Percentiles rank a stretch among this genome's conserved stretches.
phyloP scores from a whole-genome alignment of 2,888 invertebrate genomes.

The Nephrotoma guestfalica region DNA sequence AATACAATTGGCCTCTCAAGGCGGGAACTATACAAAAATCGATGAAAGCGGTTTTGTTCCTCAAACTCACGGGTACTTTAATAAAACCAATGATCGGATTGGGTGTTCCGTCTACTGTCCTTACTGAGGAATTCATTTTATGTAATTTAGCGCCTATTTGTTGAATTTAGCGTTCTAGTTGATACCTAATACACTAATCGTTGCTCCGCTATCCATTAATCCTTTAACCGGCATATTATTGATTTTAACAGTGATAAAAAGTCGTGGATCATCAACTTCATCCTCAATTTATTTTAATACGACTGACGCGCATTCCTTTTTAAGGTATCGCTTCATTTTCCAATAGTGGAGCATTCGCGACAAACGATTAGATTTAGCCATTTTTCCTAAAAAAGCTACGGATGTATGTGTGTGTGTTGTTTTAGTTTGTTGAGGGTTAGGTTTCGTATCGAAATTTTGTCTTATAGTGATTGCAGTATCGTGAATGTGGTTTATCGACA shows the following conservation, averaged over 20 bases:
- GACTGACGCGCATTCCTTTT: neutral
- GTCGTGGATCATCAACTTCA: neutral
- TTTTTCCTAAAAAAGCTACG: no score
- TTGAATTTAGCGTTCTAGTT: neutral
- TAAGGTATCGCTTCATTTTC: neutral
- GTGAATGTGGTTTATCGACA: neutral
- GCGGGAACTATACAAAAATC: neutral
- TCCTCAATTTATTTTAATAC: neutral
- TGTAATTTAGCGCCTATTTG: neutral
- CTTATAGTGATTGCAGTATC: neutral
- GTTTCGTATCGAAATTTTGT: neutral
- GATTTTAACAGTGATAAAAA: neutral
- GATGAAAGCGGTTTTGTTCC: neutral
- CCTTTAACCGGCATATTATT: neutral
- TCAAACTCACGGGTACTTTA: neutral
- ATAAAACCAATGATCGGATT: neutral
- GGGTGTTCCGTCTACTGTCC: neutral
- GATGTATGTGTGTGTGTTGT: no score
- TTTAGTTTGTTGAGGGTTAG: no score
- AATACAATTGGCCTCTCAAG: neutral
- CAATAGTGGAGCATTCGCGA: neutral
- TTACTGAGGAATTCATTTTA: neutral
- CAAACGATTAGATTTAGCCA: no score
- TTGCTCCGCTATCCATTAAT: neutral
- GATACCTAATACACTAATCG: neutral